Evolutionary conservation across 1,140 invertebrate species (phyloP).

Genomic region (Caerostris extrusa): DNA sequence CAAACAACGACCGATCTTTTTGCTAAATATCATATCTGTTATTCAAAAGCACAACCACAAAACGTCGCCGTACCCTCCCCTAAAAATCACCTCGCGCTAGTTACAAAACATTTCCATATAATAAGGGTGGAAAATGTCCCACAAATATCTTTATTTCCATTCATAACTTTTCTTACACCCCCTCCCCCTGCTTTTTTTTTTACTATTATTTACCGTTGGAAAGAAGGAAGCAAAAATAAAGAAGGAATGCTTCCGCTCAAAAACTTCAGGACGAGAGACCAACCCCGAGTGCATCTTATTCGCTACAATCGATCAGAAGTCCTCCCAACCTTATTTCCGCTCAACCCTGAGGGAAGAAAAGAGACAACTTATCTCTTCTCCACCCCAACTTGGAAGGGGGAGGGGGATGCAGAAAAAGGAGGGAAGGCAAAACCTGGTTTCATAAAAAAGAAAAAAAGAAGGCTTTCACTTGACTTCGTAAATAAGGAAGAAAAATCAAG

Average conservation of each 20-base stretch:
- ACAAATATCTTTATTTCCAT: background rate
- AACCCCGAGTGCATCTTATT: background rate
- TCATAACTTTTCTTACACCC: background rate
- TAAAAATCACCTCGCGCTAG: no score
- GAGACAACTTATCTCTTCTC: slow-evolving; percentile 10
- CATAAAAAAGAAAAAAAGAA: background rate
- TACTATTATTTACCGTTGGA: background rate
- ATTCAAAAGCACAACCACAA: no score
- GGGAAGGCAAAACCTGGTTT: background rate
- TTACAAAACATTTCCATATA: background rate
- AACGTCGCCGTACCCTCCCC: no score
- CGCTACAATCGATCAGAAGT: background rate
- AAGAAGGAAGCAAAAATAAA: background rate
- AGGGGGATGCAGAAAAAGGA: background rate
- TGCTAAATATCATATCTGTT: no score
- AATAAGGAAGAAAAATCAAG: slow-evolving; percentile 21
- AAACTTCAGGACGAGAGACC: background rate
- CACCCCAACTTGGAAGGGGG: background rate
- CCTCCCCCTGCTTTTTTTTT: no score
- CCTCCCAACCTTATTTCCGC: slow-evolving; percentile 21
- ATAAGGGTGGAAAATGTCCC: slow-evolving; percentile 2
- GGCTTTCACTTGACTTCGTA: slow-evolving; percentile 30
- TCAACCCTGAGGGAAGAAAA: background rate
- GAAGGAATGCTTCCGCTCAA: background rate
- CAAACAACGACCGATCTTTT: no score